Base-by-base conservation (phyloP, 2,888 invertebrate genomes). In the Buathra laborator region DNA sequence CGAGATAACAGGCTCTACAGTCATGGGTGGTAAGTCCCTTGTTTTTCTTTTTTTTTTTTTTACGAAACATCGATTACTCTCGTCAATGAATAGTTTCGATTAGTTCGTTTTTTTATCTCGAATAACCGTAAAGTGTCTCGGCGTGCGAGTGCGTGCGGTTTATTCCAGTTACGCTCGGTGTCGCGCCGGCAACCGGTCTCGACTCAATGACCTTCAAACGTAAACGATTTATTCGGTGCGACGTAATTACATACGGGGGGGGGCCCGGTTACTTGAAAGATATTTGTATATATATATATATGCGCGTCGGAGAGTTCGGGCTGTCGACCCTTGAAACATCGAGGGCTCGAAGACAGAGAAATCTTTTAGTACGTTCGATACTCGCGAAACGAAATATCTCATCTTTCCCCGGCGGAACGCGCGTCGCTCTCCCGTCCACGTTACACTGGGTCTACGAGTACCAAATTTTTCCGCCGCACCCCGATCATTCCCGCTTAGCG, bases 131-230 rank as follows among this genome's bases (percentile, higher is more conserved):
- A 62, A 72, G n/a, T 64, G 48, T 70, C 44, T 46, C 24, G 7
- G 3, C 44, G 64, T 51, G 3, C 67, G 62, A 62, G 62, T 62
- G 29, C 29, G 62, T 29, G 62, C 37, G 29, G 43, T 53, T 19
- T 16, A 29, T 29, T 48, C 46, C 14, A 70, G 48, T 37, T 76
- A 44, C 51, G 67, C n/a, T 44, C 12, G n/a, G 56, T 16, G 78
- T 74, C 16, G 87, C 74, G 86, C 87, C 87, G 86, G 88, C 88
- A 89, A 89, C 91, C 90, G 89, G 87, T 91, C 90, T 90, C 90
- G 91, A 90, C 91, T 89, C 89, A 90, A 91, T 92, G 92, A 93
- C 93, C 93, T 93, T 93, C 91, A 90, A 88, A 86, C 70, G 48
- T 70, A 86, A 87, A 84, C 87, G 77, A 85, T 81, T 87, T 84